A percentile compares a stretch with the other conserved stretches of the same genome.
Evolutionary conservation across 2,797 vertebrate genomes (phyloP).

Genomic region (Lemur catta): DNA sequence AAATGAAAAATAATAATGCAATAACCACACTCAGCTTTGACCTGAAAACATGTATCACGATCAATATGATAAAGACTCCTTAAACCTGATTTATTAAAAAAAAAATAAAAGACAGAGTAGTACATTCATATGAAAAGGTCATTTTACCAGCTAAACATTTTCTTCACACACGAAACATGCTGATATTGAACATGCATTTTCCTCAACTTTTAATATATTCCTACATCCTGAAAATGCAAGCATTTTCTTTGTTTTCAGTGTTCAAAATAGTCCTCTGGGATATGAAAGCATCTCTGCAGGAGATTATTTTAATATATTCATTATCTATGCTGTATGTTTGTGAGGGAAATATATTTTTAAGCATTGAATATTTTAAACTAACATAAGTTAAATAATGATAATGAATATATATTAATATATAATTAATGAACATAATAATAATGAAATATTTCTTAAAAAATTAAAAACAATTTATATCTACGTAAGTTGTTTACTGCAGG

Average conservation of each 20-base stretch:
- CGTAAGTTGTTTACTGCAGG: background rate
- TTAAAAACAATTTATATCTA: background rate
- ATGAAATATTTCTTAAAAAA: background rate
- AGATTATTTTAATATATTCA: too few relatives aligned
- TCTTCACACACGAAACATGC: background rate
- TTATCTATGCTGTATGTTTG: background rate
- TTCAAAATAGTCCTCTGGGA: background rate
- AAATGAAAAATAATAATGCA: conserved; percentile 83
- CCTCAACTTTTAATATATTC: conserved; percentile 14
- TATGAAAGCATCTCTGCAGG: background rate
- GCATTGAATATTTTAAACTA: background rate
- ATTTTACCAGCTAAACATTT: conserved; percentile 19
- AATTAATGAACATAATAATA: too few relatives aligned
- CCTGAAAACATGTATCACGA: conserved; percentile 65
- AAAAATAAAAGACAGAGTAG: conserved; percentile 46
- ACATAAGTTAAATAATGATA: too few relatives aligned
- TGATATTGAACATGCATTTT: conserved; percentile 51
- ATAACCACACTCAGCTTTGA: conserved; percentile 71
- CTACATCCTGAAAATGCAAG: background rate
- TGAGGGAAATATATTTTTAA: background rate
- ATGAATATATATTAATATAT: too few relatives aligned
- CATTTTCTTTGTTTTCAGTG: background rate
- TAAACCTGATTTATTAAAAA: conserved; percentile 43
- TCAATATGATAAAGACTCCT: conserved; percentile 74
- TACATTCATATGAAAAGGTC: conserved; percentile 51